Evolutionary conservation across 2,888 invertebrate genomes (phyloP), one percentile per base, ranked within the genome.

Genomic region (Nezara viridula): DNA sequence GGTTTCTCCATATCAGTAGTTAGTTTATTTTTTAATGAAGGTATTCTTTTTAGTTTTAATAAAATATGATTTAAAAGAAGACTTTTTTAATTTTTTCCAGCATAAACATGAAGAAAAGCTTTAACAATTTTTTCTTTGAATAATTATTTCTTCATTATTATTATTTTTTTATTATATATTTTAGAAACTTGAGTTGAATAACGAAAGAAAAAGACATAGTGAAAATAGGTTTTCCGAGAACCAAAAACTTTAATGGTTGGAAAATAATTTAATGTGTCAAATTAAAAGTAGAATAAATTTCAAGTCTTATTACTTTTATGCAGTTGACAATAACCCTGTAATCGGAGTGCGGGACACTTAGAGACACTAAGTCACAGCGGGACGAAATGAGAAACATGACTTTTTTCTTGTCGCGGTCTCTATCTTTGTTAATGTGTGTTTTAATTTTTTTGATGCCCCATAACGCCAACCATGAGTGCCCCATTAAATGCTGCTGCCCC

Each of bases 341-440:
- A 44, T 44, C 24, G 1, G 55, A 32, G 16, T 10, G 66, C 66
- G 37, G 2, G 37, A 6, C 14, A 37, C 19, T 73, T 27, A 14
- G 60, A 14, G 5, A 24, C 27, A 14, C 19, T 73, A 73, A 21
- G 32, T 73, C 66, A 32, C 37, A 3, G 37, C 66, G 32, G 66
- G 2, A 10, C 21, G 16, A 73, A 73, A 73, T 73, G 66, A 73
- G 66, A 73, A 73, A 73, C 66, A 73, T 73, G 66, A 73, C 66
- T 73, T 73, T 73, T 73, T 73, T 37, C 66, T 73, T 37, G 66
- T 37, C 66, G 32, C 32, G 21, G 66, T 73, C 32, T 16, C 66
- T 81, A 81, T 81, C 81, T 47, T n/a, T 81, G 24, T 16, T 81
- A 81, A 81, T 81, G 81, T 81, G 44, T 40, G 81, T 44, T 81